phyloP scores from a whole-genome alignment of 2,113 vertebrate genomes.

The Esox niger region DNA sequence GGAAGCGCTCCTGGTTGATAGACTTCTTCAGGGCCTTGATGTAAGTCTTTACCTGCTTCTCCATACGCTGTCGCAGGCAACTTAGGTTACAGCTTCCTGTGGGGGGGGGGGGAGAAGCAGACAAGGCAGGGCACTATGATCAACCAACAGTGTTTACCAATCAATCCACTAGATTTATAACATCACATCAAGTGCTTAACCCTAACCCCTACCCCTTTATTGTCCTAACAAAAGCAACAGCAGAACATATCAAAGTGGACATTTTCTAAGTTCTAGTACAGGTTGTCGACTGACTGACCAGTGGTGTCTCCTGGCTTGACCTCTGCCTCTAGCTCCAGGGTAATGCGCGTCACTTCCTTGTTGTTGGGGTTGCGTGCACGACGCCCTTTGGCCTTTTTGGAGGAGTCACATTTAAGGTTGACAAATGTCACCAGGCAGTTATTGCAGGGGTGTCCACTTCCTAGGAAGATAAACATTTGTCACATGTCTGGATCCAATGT shows the following conservation, averaged over 20 bases:
- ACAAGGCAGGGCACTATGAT: neutral
- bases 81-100: conserved; percentile 87
- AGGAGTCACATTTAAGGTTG: conserved; percentile 95
- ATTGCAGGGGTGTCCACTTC: conserved; percentile 80
- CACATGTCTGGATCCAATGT: too few species aligned
- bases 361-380: conserved; percentile 85
- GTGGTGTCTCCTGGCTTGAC: conserved; percentile 90
- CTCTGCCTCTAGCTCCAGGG: conserved; percentile 92
- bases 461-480: conserved; percentile 32
- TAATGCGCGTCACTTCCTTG: conserved; percentile 92
- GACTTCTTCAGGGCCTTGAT: conserved; percentile 96
- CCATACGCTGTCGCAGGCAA: conserved; percentile 89
- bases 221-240: too few species aligned
- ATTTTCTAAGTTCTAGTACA: neutral
- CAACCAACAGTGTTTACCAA: too few species aligned
- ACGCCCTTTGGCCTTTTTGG: conserved; percentile 85
- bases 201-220: too few species aligned
- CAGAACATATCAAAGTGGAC: neutral
- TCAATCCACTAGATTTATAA: too few species aligned
- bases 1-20: conserved; percentile 96
- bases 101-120: neutral
- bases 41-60: conserved; percentile 88
- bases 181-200: too few species aligned
- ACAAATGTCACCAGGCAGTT: conserved; percentile 95
- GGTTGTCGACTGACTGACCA: conserved; percentile 67